These are phyloP conservation scores for Gryllus longicercus DNA, from an alignment of 2,888 invertebrate genomes.

Conservation along the genomic window DNA sequence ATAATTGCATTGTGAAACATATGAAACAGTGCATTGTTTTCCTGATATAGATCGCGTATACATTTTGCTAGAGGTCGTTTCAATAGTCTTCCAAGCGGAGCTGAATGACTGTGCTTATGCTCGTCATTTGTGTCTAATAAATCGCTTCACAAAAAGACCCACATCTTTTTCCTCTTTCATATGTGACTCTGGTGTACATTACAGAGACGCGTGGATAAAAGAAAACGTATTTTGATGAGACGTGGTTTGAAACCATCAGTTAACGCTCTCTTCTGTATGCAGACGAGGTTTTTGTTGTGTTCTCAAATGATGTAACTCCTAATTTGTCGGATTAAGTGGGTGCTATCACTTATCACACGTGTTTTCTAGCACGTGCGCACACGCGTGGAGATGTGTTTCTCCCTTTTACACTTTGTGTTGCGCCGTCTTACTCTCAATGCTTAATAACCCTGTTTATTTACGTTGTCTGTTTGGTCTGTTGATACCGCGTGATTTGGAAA, in stretches of 20 bases:
- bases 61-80: too few relatives aligned
- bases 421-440: not conserved
- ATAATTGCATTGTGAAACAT: too few relatives aligned
- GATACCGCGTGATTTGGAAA: too few relatives aligned
- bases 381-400: not conserved
- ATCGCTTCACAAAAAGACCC: not conserved
- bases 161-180: not conserved
- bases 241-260: slow-evolving; percentile 7
- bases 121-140: too few relatives aligned
- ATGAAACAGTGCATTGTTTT: too few relatives aligned
- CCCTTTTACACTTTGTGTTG: not conserved
- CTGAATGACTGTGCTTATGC: too few relatives aligned
- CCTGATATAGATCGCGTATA: too few relatives aligned
- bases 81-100: too few relatives aligned
- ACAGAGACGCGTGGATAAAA: not conserved
- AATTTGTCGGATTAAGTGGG: slow-evolving; percentile 17
- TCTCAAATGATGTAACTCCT: not conserved
- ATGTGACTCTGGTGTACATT: not conserved
- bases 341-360: not conserved
- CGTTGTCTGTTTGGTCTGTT: not conserved
- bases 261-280: not conserved
- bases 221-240: slow-evolving; percentile 17
- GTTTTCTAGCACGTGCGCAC: not conserved
- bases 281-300: not conserved
- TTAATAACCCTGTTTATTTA: not conserved